Percentiles rank a stretch among this genome's conserved stretches.
Evolutionary conservation across 2,888 invertebrate species (phyloP).

Genomic region (Deilephila elpenor): DNA sequence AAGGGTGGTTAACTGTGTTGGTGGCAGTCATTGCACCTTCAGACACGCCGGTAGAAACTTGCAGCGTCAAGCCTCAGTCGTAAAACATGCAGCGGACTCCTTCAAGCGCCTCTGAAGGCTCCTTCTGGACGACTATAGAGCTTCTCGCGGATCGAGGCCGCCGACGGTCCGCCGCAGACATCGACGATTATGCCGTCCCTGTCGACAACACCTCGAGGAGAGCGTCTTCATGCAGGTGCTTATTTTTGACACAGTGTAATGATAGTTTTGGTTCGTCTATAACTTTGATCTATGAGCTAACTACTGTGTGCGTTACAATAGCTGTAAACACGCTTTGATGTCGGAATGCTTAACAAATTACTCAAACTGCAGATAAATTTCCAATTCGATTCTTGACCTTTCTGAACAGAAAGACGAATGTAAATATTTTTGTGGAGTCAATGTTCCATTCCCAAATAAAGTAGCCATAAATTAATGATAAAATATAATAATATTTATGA

Average conservation of each 20-base stretch:
- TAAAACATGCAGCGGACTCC: slow-evolving; percentile 69
- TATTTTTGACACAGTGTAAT: slow-evolving; percentile 29
- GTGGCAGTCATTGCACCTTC: slow-evolving; percentile 81
- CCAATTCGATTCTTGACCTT: neutral
- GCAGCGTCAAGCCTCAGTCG: slow-evolving; percentile 54
- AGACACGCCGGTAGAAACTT: slow-evolving; percentile 66
- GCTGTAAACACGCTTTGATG: slow-evolving; percentile 42
- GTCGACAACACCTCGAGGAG: slow-evolving; percentile 58
- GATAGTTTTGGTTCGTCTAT: slow-evolving; percentile 20
- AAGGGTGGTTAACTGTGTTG: slow-evolving; percentile 57
- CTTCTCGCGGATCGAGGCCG: slow-evolving; percentile 83
- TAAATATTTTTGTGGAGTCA: slow-evolving; percentile 2
- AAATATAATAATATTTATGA: neutral
- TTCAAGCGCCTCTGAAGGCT: slow-evolving; percentile 77
- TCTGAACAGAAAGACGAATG: neutral
- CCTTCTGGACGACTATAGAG: slow-evolving; percentile 87
- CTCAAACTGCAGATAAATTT: slow-evolving; percentile 3
- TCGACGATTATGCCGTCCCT: slow-evolving; percentile 58
- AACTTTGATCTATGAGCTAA: slow-evolving; percentile 22
- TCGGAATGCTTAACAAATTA: slow-evolving; percentile 39
- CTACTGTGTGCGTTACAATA: neutral
- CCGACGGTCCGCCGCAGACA: slow-evolving; percentile 76
- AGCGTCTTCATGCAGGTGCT: slow-evolving; percentile 72
- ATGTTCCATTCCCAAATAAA: neutral
- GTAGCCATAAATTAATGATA: neutral